Evolutionary conservation across 1,140 invertebrate genomes (phyloP).

Genomic region (Apis laboriosa): DNA sequence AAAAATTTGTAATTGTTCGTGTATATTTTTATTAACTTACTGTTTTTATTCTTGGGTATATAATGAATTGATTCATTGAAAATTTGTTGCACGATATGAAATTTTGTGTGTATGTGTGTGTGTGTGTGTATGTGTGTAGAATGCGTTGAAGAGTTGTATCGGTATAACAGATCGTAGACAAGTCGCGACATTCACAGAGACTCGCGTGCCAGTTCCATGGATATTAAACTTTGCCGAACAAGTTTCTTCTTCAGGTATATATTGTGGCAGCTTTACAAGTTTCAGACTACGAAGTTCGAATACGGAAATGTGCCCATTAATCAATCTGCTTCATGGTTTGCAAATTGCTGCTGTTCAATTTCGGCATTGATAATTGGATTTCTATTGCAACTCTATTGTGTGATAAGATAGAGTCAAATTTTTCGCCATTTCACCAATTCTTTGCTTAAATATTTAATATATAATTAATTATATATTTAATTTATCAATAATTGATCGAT

Average conservation of each 20-base stretch:
- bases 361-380: not conserved
- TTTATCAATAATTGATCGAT: too few relatives aligned
- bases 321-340: conserved; percentile 1
- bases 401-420: not conserved
- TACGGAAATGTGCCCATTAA: conserved; percentile 33
- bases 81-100: conserved; percentile 12
- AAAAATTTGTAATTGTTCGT: too few relatives aligned
- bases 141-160: conserved; percentile 28
- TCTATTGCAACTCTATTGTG: too few relatives aligned
- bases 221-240: conserved; percentile 36
- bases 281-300: conserved; percentile 14
- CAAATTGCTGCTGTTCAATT: not conserved
- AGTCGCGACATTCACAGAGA: conserved; percentile 27
- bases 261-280: conserved; percentile 30
- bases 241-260: conserved; percentile 32
- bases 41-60: not conserved
- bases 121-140: not conserved
- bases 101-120: not conserved
- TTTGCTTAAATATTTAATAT: too few relatives aligned
- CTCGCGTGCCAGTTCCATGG: conserved; percentile 37
- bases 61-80: not conserved
- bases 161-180: conserved; percentile 35
- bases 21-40: not conserved
- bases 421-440: not conserved
- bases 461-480: too few relatives aligned